Evolutionary conservation across 2,113 vertebrate genomes (phyloP).

Genomic region (Mobula hypostoma): DNA sequence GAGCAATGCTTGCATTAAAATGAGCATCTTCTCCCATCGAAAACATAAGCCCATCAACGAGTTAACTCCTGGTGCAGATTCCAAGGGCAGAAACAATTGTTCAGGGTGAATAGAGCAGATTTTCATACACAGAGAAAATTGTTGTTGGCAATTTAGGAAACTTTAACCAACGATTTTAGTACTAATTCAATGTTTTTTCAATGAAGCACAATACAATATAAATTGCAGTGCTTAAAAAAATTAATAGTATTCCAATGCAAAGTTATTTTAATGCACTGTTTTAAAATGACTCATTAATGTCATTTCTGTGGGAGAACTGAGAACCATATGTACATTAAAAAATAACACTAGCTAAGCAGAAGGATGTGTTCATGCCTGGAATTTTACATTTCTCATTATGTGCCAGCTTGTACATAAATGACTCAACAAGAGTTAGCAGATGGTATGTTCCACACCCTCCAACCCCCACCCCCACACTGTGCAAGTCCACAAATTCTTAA

Average conservation of each 20-base stretch:
- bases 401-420: conserved; percentile 53
- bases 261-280: background rate
- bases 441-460: conserved; percentile 60
- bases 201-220: background rate
- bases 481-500: conserved; percentile 15
- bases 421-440: conserved; percentile 61
- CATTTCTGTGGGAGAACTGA: conserved; percentile 10
- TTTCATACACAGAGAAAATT: background rate
- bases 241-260: background rate
- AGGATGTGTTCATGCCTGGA: conserved; percentile 59
- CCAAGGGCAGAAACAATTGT: background rate
- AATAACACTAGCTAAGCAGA: conserved; percentile 55
- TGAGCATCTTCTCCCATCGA: background rate
- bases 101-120: background rate
- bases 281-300: conserved; percentile 22
- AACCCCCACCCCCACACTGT: conserved; percentile 21
- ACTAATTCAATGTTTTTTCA: background rate
- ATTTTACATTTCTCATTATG: conserved; percentile 62
- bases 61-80: background rate
- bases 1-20: background rate
- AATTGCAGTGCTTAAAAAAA: background rate
- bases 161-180: background rate
- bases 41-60: background rate
- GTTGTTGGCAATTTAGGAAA: background rate
- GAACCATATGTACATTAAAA: conserved; percentile 41